These are phyloP conservation scores for Panonychus citri DNA, from an alignment of 1,140 invertebrate genomes.

Conservation along the genomic window DNA sequence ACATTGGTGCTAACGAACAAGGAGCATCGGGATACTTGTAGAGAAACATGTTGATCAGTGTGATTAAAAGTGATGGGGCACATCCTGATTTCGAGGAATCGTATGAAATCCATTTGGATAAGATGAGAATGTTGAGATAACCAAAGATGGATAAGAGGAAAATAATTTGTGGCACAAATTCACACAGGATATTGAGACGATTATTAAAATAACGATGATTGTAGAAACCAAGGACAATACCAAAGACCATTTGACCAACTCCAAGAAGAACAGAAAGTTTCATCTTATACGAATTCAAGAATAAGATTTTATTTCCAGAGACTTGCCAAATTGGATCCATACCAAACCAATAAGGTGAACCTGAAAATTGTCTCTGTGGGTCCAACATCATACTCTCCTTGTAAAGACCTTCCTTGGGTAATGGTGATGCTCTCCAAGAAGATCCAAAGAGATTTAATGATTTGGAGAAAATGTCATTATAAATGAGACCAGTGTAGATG, in stretches of 20 bases:
- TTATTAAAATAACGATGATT: constrained; percentile 55
- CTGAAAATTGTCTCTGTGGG: constrained; percentile 34
- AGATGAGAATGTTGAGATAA: constrained; percentile 66
- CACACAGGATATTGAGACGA: constrained; percentile 43
- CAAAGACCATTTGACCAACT: constrained; percentile 74
- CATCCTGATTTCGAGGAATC: constrained; percentile 34
- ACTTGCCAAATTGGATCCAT: constrained; percentile 70
- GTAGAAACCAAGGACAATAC: constrained; percentile 36
- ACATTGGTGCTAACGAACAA: constrained; percentile 11
- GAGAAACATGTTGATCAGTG: constrained; percentile 81
- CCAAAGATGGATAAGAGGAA: constrained; percentile 62
- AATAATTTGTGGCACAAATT: constrained; percentile 68
- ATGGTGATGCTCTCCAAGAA: constrained; percentile 24
- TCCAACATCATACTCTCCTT: constrained; percentile 35
- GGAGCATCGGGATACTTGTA: constrained; percentile 31
- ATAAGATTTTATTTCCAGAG: constrained; percentile 43
- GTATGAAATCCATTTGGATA: constrained; percentile 69
- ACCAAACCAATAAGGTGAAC: constrained; percentile 55
- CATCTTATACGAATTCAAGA: constrained; percentile 82
- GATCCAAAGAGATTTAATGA: constrained; percentile 82
- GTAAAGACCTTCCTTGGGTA: constrained; percentile 15
- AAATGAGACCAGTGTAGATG: constrained; percentile 85
- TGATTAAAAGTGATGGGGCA: constrained; percentile 73
- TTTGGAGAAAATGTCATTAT: constrained; percentile 93
- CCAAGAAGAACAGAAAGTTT: constrained; percentile 82